Percentiles rank a stretch among this genome's conserved stretches.
Conservation (phyloP, 2,797 vertebrate genomes). For the Buphagus erythrorhynchus region DNA sequence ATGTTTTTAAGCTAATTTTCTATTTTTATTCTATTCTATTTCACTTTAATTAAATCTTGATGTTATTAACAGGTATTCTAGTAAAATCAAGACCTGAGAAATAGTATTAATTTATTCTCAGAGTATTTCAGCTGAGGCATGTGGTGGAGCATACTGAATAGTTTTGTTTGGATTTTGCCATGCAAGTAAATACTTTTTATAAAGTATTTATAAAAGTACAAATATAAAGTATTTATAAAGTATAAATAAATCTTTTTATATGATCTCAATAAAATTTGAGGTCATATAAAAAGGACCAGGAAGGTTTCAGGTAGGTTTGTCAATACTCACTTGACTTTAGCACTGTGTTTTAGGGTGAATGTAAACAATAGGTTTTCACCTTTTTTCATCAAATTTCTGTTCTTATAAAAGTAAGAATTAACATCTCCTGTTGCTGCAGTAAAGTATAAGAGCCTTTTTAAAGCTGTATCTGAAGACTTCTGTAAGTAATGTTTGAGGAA, state of each 20-base stretch:
- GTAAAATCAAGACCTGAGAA: not conserved
- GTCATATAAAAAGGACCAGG: not conserved
- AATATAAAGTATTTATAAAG: too few relatives aligned
- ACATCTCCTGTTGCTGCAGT: not conserved
- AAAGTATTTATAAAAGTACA: too few relatives aligned
- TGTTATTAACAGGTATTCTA: conserved; percentile 4
- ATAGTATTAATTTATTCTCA: conserved; percentile 34
- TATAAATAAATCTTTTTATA: too few relatives aligned
- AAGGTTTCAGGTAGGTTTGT: conserved; percentile 32
- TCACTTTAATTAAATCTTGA: conserved; percentile 40
- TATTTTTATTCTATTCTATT: not conserved
- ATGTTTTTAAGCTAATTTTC: not conserved
- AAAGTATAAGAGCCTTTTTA: not conserved
- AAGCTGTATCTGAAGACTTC: not conserved
- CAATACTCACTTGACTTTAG: not conserved
- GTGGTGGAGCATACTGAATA: not conserved
- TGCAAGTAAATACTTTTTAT: conserved; percentile 6
- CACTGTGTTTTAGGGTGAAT: not conserved
- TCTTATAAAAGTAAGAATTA: conserved; percentile 18
- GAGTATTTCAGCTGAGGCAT: not conserved
- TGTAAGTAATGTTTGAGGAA: not conserved
- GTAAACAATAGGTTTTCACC: not conserved
- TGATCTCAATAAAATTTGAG: not conserved
- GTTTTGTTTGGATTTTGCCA: conserved; percentile 40
- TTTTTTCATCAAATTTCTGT: not conserved